phyloP scores from a whole-genome alignment of 2,113 vertebrate genomes.

The Hippoglossus stenolepis region DNA sequence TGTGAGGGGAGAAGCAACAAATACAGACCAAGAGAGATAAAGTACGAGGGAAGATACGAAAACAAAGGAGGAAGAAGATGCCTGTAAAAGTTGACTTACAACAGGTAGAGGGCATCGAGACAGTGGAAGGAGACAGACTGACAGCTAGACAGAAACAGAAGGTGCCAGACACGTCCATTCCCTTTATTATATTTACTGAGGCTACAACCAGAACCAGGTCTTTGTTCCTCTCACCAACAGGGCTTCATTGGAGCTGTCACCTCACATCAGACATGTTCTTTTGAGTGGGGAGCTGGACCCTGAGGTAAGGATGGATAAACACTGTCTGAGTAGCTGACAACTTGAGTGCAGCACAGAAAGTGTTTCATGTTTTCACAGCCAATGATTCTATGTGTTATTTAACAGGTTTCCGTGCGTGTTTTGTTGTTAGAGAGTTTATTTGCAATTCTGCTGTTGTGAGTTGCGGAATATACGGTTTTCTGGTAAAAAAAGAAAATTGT shows the following conservation, averaged over 20 bases:
- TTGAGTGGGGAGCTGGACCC: conserved; percentile 43
- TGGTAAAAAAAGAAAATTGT: background rate
- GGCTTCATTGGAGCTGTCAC: conserved; percentile 56
- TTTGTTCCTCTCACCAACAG: conserved; percentile 19
- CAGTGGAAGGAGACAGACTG: conserved; percentile 11
- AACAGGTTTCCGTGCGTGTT: background rate
- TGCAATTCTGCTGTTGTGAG: background rate
- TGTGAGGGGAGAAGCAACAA: background rate
- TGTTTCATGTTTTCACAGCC: background rate
- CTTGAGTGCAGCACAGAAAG: background rate
- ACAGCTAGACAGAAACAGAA: conserved; percentile 20
- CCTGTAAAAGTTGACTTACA: conserved; percentile 8
- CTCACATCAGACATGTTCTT: conserved; percentile 32
- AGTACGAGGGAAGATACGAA: background rate
- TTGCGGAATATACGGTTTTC: background rate
- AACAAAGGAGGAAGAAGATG: background rate
- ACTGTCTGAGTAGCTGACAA: conserved; percentile 33
- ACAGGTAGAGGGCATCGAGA: conserved; percentile 20
- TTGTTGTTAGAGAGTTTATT: background rate
- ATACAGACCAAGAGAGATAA: background rate
- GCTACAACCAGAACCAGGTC: conserved; percentile 15
- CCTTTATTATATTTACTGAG: conserved; percentile 21
- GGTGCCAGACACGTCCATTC: conserved; percentile 19
- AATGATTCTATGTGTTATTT: background rate
- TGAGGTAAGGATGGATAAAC: conserved; percentile 38